Evolutionary conservation across 2,797 vertebrate genomes (phyloP), one percentile per base, ranked within the genome.

Genomic region (Acropternis orthonyx): DNA sequence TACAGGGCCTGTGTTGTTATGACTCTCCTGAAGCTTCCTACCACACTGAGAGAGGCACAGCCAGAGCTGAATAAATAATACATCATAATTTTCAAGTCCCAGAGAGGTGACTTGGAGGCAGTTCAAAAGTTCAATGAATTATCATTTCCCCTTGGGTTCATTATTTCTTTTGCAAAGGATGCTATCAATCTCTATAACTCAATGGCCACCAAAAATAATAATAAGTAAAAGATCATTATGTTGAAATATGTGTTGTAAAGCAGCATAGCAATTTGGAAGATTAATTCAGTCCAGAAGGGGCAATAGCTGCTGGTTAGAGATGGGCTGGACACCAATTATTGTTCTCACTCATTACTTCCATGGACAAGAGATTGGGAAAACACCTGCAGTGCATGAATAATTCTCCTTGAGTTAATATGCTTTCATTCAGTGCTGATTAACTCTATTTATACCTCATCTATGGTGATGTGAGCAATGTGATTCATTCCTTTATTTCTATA

Each of bases 101-200:
- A 48, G 61, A 92, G 94, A 88, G 77, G 89, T 92, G 88, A 92
- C 93, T 94, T 41, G 83, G 77, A 95, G 59, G 77, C 52, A 94
- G 96, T 95, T 96, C 96, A 96, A 93, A 95, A 97, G 89, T 93
- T 97, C 96, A 96, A 8, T 92, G 92, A 95, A 89, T 94, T 94
- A 94, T 90, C 91, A 67, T 76, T 83, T 96, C 62, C 93, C 71
- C 24, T 89, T 5, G 46, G 67, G 74, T 94, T 92, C 82, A 91
- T 97, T 96, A 91, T 97, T 82, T 95, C 94, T 95, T 82, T 92
- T 76, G 83, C 91, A 88, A 93, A 96, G 83, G 88, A 87, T 96
- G 94, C 67, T 81, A 96, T 96, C 94, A 94, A 93, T 95, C 96
- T 95, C 56, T 21, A 51, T 92, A 96, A 90, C 80, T 95, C 83